Evolutionary conservation across 1,140 invertebrate genomes (phyloP), one percentile per base, ranked within the genome.

Genomic region (Euborellia annulipes): DNA sequence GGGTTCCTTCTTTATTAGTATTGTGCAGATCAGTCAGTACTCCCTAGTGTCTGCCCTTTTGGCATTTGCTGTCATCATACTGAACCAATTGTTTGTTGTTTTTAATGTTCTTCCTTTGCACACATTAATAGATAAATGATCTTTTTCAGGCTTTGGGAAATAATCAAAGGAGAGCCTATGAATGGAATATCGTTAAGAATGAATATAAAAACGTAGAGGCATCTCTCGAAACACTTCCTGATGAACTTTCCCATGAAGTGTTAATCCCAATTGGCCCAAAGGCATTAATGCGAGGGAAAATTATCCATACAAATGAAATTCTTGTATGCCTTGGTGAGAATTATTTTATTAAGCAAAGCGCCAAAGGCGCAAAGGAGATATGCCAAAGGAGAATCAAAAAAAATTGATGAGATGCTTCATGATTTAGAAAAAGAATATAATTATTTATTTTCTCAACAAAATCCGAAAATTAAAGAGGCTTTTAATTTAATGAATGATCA

Each of bases 251-350:
- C 0, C 49, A 65, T 39, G 59, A 65, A 42, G 69, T 71, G 41
- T 64, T 73, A 69, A 71, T 82, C 2, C 79, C 78, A 7, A 62
- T 82, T 53, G 75, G 76, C 9, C 65, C 67, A 23, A 57, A 69
- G 42, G 81, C 78, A 1, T 70, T 82, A 40, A 75, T 81, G 66
- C 74, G 70, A 52, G 81, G 79, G 20, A 68, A 72, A 54, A 55
- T 84, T 21, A 67, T 71, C 17, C 78, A 84, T 49, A 83, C 80
- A 2, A 84, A 82, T 63, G 79, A 83, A 63, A 68, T 83, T 17
- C 55, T 78, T 34, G 73, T 77, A 20, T 64, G 71, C 3, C 55
- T 83, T 8, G 79, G 81, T 20, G 76, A 79, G 50, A 75, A 76
- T 49, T 82, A 76, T 60, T 84, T 84, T 66, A 72, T 67, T 11